Evolutionary conservation across 1,140 invertebrate species (phyloP).

Genomic region (Drosophila insularis): DNA sequence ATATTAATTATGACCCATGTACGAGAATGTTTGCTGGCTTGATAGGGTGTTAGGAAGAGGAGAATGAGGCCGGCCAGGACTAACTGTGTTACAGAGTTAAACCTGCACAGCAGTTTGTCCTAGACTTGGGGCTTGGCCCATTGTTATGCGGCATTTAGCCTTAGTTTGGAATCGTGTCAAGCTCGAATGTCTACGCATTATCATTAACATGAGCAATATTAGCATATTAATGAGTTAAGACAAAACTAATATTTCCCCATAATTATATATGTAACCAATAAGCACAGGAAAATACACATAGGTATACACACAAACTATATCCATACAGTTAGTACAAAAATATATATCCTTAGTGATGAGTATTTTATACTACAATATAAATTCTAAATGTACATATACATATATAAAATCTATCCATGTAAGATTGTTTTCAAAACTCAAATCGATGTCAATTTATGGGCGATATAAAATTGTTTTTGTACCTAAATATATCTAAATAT

Average conservation of each 20-base stretch:
- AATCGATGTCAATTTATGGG: too few relatives aligned
- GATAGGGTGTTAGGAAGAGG: background rate
- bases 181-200: slow-evolving; percentile 17
- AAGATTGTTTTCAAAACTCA: too few relatives aligned
- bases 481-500: too few relatives aligned
- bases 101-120: slow-evolving; percentile 1
- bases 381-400: too few relatives aligned
- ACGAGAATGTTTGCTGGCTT: background rate
- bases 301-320: too few relatives aligned
- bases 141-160: slow-evolving; percentile 15
- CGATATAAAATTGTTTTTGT: too few relatives aligned
- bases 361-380: too few relatives aligned
- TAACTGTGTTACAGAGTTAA: background rate
- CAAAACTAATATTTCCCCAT: slow-evolving; percentile 6
- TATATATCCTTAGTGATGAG: too few relatives aligned
- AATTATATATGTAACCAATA: slow-evolving; percentile 12
- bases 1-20: slow-evolving; percentile 10
- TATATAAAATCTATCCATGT: too few relatives aligned
- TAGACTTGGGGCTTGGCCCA: slow-evolving; percentile 3
- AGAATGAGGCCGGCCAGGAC: background rate
- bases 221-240: slow-evolving; percentile 30
- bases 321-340: too few relatives aligned
- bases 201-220: slow-evolving; percentile 16
- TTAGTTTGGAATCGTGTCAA: slow-evolving; percentile 4
- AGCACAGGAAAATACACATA: background rate